These are phyloP conservation scores for Prionchulus punctatus DNA, from an alignment of 2,888 invertebrate genomes.

Conservation along the genomic window DNA sequence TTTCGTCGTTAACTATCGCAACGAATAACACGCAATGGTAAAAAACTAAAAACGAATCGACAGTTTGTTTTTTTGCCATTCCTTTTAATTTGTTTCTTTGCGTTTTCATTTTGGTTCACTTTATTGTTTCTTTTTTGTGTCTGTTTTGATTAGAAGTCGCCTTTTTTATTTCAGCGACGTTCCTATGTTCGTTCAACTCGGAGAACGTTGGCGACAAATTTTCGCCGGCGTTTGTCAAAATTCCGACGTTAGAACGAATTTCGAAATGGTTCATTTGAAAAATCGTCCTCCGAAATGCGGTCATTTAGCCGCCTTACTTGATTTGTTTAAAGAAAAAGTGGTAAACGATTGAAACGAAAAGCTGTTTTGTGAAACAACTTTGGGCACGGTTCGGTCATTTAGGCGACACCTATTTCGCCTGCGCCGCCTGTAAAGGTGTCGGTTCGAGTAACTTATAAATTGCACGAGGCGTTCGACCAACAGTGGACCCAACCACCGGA, in stretches of 20 bases:
- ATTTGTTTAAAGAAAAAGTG: constrained; percentile 72
- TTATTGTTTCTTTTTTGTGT: constrained; percentile 14
- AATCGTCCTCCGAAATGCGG: constrained; percentile 60
- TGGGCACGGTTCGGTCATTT: not conserved
- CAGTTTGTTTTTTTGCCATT: constrained; percentile 5
- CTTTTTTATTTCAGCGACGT: constrained; percentile 46
- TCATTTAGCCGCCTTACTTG: constrained; percentile 56
- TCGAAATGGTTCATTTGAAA: constrained; percentile 72
- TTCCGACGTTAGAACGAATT: constrained; percentile 58
- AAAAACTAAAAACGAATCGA: not conserved
- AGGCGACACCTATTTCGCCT: constrained; percentile 21
- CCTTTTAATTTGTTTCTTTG: constrained; percentile 4
- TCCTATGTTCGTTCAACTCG: constrained; percentile 70
- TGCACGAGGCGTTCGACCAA: constrained; percentile 34
- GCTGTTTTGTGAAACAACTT: constrained; percentile 3
- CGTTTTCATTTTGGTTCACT: no score
- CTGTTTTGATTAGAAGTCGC: not conserved
- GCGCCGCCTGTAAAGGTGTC: constrained; percentile 50
- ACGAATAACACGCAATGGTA: not conserved
- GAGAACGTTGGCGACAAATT: constrained; percentile 58
- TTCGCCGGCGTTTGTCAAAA: constrained; percentile 64
- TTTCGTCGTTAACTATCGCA: not conserved
- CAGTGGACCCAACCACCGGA: constrained; percentile 33
- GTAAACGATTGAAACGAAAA: constrained; percentile 29
- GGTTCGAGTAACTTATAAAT: constrained; percentile 55